Conservation (phyloP, 1,140 invertebrate genomes). For the Bradynema listronoti region DNA sequence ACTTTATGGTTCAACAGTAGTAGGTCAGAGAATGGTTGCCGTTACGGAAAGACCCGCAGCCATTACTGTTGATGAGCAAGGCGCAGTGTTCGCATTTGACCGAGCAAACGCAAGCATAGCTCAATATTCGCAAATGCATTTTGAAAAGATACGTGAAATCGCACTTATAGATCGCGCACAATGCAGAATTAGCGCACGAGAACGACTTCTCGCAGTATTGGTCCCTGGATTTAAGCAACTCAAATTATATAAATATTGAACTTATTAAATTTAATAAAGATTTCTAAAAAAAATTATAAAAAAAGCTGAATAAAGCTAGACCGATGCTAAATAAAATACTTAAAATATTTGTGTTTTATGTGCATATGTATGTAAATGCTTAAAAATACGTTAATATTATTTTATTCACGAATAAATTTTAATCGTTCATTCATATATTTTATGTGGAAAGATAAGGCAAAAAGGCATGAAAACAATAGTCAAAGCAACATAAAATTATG, state of each 20-base stretch:
- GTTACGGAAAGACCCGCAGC: slow-evolving; percentile 36
- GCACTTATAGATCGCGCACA: slow-evolving; percentile 25
- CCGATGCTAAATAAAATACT: no score
- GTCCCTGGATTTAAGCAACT: slow-evolving; percentile 13
- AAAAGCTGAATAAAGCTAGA: no score
- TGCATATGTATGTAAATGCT: no score
- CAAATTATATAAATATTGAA: slow-evolving; percentile 20
- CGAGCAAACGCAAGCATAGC: slow-evolving; percentile 27
- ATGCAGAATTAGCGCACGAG: slow-evolving; percentile 19
- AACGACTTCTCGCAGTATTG: slow-evolving; percentile 24
- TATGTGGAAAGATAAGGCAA: no score
- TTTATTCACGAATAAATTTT: no score
- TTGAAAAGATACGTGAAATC: slow-evolving; percentile 26
- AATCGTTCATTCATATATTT: no score
- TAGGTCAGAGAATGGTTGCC: slow-evolving; percentile 28
- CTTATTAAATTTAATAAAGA: no score
- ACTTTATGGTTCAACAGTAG: slow-evolving; percentile 28
- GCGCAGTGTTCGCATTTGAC: slow-evolving; percentile 44
- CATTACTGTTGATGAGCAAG: slow-evolving; percentile 29
- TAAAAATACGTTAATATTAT: no score
- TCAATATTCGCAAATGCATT: slow-evolving; percentile 27
- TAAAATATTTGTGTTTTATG: no score
- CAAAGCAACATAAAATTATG: no score
- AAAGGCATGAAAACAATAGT: no score
- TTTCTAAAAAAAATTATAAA: no score